Conservation (phyloP, 2,888 invertebrate genomes). For the Apamea anceps region DNA sequence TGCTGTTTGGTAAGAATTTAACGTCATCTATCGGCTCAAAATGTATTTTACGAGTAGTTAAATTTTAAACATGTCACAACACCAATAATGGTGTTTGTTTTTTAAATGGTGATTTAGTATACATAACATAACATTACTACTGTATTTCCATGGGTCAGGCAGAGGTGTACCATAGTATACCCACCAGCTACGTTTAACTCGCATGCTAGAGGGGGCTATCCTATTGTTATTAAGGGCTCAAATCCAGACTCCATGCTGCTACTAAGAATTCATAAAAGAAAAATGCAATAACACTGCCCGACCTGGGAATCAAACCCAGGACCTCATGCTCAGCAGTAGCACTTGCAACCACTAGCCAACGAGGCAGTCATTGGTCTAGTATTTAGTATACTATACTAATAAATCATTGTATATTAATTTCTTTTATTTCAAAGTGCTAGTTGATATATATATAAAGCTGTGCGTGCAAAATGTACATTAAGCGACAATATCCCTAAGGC, state of each 20-base stretch:
- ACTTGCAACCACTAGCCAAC: background rate
- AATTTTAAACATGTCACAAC: background rate
- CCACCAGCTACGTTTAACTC: background rate
- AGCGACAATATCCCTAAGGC: conserved; percentile 53
- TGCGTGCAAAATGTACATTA: conserved; percentile 54
- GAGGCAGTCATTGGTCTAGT: background rate
- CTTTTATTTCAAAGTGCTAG: background rate
- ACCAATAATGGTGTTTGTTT: background rate
- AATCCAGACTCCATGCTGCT: background rate
- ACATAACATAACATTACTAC: background rate
- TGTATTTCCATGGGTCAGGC: background rate
- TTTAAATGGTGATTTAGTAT: background rate
- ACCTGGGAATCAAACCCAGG: too few species aligned
- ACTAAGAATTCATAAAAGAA: background rate
- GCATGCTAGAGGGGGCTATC: background rate
- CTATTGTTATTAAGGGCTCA: background rate
- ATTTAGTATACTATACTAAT: background rate
- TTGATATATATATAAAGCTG: conserved; percentile 5
- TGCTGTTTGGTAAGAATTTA: background rate
- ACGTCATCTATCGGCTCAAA: background rate
- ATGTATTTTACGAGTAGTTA: background rate
- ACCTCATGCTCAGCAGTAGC: background rate
- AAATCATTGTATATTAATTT: background rate
- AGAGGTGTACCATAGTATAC: background rate
- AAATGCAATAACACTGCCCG: background rate